A percentile compares a stretch with the other conserved stretches of the same genome.
These are phyloP conservation scores for Oligia strigilis DNA, from an alignment of 2,888 invertebrate genomes.

Conservation along the genomic window DNA sequence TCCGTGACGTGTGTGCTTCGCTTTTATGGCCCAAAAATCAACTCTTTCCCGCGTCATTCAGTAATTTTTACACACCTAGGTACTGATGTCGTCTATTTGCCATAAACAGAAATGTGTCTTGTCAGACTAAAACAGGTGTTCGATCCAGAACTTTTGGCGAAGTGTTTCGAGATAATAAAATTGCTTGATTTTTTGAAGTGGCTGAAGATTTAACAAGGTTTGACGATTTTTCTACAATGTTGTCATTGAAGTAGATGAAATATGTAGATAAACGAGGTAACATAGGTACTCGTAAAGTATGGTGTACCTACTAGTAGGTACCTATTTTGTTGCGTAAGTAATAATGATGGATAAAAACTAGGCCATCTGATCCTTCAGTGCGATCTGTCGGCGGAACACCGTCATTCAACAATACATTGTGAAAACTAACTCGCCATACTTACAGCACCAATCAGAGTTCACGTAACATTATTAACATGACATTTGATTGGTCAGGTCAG, in stretches of 20 bases:
- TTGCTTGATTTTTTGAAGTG: neutral
- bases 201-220: neutral
- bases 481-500: conserved; percentile 18
- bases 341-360: conserved; percentile 35
- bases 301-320: neutral
- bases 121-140: conserved; percentile 12
- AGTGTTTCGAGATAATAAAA: neutral
- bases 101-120: conserved; percentile 23
- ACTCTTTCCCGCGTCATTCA: conserved; percentile 44
- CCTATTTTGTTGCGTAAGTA: conserved; percentile 18
- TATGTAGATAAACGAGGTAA: neutral
- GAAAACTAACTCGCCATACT: conserved; percentile 39
- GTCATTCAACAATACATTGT: conserved; percentile 38
- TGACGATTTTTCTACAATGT: neutral
- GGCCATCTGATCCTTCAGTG: conserved; percentile 37
- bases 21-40: conserved; percentile 59
- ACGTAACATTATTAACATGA: conserved; percentile 41
- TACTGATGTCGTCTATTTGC: conserved; percentile 27
- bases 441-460: conserved; percentile 43
- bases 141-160: neutral
- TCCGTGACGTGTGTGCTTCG: conserved; percentile 56
- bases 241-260: neutral
- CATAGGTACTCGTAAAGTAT: neutral
- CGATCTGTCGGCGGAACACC: conserved; percentile 18
- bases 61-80: conserved; percentile 35